Evolutionary conservation across 2,797 vertebrate genomes (phyloP), one percentile per base, ranked within the genome.

Genomic region (Squalus acanthias): DNA sequence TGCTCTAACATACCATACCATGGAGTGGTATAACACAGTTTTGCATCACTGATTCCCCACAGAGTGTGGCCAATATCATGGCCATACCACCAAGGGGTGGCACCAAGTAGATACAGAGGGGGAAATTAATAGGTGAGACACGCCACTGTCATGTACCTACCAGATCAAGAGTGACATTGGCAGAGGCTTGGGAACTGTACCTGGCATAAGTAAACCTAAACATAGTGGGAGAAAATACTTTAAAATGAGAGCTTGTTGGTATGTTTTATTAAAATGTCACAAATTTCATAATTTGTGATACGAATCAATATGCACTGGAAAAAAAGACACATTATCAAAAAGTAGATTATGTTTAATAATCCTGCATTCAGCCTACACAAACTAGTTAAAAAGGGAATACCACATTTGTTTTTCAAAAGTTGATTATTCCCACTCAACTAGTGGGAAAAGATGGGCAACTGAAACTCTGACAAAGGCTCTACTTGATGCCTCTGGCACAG

Each of bases 381-480:
- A 53, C 69, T 57, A 72, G 94, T 76, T 72, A 93, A 95, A 95
- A 57, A 95, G 70, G 94, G 70, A 95, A 95, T 95, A 57, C 70
- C 46, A 74, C 69, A 13, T 57, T 95, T 72, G 94, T 53, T 95
- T 95, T 95, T 74, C 50, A 95, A 95, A 95, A 17, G 94, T 29
- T 95, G 94, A 95, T 95, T 95, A 95, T 95, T 95, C 94, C 94
- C 94, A 95, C 94, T 53, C 94, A 95, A 95, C 69, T 57, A 95
- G 94, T 95, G 94, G 94, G 70, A 95, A 95, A 95, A 53, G 94
- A 95, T 95, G 70, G 94, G 94, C 70, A 95, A 95, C 94, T 70
- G 46, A 95, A 57, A 95, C 69, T 74, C 50, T 95, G 94, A 95
- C 94, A 95, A 95, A 95, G 70, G 50, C 94, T 57, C 94, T 74